Base-by-base conservation (phyloP, 2,113 vertebrate species). In the Platanista minor region DNA sequence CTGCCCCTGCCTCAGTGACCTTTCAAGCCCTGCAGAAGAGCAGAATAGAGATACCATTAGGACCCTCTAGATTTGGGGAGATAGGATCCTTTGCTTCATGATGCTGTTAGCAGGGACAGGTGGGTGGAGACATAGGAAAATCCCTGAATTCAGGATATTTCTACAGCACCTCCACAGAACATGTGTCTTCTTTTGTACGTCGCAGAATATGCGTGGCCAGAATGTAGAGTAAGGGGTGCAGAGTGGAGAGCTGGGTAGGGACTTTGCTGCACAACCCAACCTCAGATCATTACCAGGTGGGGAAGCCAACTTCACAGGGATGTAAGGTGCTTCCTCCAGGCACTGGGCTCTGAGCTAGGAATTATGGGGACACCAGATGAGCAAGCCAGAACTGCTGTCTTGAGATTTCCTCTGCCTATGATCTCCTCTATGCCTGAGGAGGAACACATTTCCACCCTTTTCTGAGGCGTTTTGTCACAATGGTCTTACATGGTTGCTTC, bases 101-200 rank as follows among this genome's bases (percentile, higher is more conserved):
- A 67, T 46, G 67, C n/a, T 12, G 6, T 59, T 14, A 57, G 25
- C 52, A 80, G 59, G 43, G 69, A 71, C 71, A 36, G 6, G 75
- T 3, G 31, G 8, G 17, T 14, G 14, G 36, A 21, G 49, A 36
- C 81, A 54, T 27, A 82, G 71, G 33, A 82, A 90, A 64, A 9
- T 0, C 11, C 43, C 36, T 39, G 31, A 2, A 1, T 69, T 90
- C 3, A 21, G 31, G 29, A 13, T 21, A 3, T n/a, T 72, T 66
- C 61, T 36, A 49, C 46, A 46, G 39, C 3, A 23, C 6, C 0
- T 0, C 14, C 5, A n/a, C 7, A n/a, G 49, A 11, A 8, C 20
- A 3, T 2, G 10, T 33, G 72, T 74, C 46, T 83, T 91, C 69
- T 43, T 71, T 66, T n/a, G 41, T 8, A 9, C 1, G 31, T 41